These are phyloP conservation scores for Thysanoteuthis rhombus DNA, from an alignment of 2,888 invertebrate species.

Conservation along the genomic window DNA sequence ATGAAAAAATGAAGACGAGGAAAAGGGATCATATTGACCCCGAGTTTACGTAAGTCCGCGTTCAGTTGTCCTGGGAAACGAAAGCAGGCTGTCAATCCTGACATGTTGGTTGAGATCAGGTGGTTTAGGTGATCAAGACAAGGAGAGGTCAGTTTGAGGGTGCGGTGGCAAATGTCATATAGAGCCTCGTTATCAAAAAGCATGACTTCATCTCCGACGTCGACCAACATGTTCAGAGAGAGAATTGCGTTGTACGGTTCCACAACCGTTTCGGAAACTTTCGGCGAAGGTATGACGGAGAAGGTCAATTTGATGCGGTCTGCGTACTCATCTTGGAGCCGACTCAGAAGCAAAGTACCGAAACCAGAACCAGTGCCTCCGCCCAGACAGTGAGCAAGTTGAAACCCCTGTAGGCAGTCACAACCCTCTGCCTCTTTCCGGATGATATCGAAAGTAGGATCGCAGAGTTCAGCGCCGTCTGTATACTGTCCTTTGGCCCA, in stretches of 20 bases:
- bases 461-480: neutral
- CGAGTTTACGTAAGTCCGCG: slow-evolving; percentile 79
- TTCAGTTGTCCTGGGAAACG: slow-evolving; percentile 77
- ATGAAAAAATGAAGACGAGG: slow-evolving; percentile 91
- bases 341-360: neutral
- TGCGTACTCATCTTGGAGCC: neutral
- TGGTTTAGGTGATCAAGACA: neutral
- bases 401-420: slow-evolving; percentile 16
- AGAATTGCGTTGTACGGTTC: slow-evolving; percentile 25
- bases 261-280: slow-evolving; percentile 24
- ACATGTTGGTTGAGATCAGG: slow-evolving; percentile 15
- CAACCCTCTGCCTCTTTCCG: slow-evolving; percentile 18
- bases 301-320: neutral
- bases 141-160: neutral
- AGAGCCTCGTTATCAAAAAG: slow-evolving; percentile 18
- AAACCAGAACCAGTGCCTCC: neutral
- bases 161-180: neutral
- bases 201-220: neutral
- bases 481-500: slow-evolving; percentile 22
- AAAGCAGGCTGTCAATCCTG: slow-evolving; percentile 36
- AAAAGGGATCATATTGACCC: slow-evolving; percentile 83
- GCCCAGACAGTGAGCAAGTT: neutral
- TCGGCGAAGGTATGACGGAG: slow-evolving; percentile 12
- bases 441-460: neutral
- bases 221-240: neutral